Conservation (phyloP, 2,888 invertebrate genomes). For the Eupithecia subumbrata region DNA sequence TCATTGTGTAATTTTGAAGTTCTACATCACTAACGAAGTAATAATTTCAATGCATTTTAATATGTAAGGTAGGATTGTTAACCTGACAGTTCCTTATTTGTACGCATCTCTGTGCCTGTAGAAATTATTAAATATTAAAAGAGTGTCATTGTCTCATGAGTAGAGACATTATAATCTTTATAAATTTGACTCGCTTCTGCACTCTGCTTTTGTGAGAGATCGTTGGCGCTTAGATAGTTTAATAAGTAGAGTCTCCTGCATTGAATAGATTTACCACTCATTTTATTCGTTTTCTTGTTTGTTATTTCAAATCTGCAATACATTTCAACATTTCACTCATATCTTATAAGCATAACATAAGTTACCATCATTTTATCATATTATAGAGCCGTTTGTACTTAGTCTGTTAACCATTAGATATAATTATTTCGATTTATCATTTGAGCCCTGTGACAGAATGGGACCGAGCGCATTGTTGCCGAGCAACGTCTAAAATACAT, state of each 20-base stretch:
- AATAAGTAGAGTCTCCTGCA: background rate
- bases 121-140: background rate
- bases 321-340: background rate
- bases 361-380: background rate
- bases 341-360: background rate
- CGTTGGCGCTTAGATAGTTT: background rate
- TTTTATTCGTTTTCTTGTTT: background rate
- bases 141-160: background rate
- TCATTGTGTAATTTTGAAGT: background rate
- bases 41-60: background rate
- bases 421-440: conserved; percentile 20
- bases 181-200: conserved; percentile 1
- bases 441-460: conserved; percentile 15
- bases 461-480: conserved; percentile 12
- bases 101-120: background rate
- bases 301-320: background rate
- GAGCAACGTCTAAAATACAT: conserved; percentile 16
- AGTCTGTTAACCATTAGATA: conserved; percentile 7
- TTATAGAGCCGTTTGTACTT: background rate
- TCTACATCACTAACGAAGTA: background rate
- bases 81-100: background rate
- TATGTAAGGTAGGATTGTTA: background rate
- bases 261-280: background rate
- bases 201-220: background rate
- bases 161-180: background rate